Conservation (phyloP, 2,888 invertebrate species). For the Endotricha flammealis region DNA sequence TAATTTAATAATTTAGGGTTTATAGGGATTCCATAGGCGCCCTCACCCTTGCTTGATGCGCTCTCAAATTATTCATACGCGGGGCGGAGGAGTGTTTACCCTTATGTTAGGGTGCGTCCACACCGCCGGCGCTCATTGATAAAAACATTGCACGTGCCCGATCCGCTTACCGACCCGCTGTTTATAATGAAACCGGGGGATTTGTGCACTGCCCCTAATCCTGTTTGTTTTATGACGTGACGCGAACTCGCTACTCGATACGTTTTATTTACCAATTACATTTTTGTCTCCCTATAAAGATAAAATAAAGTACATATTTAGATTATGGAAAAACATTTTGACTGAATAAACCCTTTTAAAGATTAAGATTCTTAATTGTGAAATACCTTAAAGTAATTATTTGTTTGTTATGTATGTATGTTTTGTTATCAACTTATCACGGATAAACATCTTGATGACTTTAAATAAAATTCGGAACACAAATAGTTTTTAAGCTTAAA, state of each 20-base stretch:
- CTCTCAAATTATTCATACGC: conserved; percentile 69
- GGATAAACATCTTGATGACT: too few species aligned
- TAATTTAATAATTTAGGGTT: conserved; percentile 72
- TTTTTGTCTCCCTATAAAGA: too few species aligned
- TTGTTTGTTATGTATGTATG: too few species aligned
- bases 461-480: too few species aligned
- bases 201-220: conserved; percentile 36
- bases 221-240: conserved; percentile 38
- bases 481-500: too few species aligned
- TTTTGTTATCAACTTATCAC: too few species aligned
- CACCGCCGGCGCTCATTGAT: conserved; percentile 43
- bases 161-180: conserved; percentile 56
- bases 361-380: too few species aligned
- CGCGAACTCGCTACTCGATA: not conserved
- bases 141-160: conserved; percentile 71
- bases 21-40: conserved; percentile 59
- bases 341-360: too few species aligned
- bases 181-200: conserved; percentile 55
- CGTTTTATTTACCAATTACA: conserved; percentile 7
- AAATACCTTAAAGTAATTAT: too few species aligned
- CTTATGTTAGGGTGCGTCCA: conserved; percentile 48
- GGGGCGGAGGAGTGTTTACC: conserved; percentile 56
- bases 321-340: too few species aligned
- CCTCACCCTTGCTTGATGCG: conserved; percentile 43
- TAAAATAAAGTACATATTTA: too few species aligned